Evolutionary conservation across 2,113 vertebrate genomes (phyloP), one percentile per base, ranked within the genome.

Genomic region (Pterocles burchelli): DNA sequence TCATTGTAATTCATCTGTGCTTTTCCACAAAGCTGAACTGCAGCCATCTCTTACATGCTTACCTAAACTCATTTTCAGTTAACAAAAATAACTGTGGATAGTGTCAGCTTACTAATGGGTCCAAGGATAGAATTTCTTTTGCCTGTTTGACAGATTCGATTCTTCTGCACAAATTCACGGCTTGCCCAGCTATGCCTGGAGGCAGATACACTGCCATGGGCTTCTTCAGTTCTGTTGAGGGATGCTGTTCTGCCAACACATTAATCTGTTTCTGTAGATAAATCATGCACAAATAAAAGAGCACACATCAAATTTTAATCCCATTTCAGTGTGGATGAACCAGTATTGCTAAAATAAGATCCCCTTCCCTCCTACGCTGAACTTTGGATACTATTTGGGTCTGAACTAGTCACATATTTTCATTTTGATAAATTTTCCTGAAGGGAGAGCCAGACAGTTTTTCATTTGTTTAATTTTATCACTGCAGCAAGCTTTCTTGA

Each of bases 191-290:
- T 97, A 4, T 89, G 73, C 71, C 87, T 92, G 73, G 38, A 91
- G 84, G 74, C 90, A 87, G 55, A 65, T 63, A 84, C 5, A 15
- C 31, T 89, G 12, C 61, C 78, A 43, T 84, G 43, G 62, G 45
- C 74, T 95, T 68, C 49, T 92, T 89, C 41, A 38, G 12, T 84
- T 95, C 67, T 88, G 43, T 45, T 93, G 74, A 92, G 88, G 71
- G 57, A 26, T 1, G 19, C 58, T 73, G 28, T 63, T 70, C 79
- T 0, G 17, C 62, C 95, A 89, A 88, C 74, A 78, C 70, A 67
- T 88, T 90, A 94, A 92, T 92, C 95, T 93, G 81, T 72, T 96
- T 85, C 85, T 88, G 58, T 76, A 96, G 88, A 94, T 95, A 95
- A 96, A 95, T 92, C 63, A 68, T 58, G 62, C 57, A 79, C 61